phyloP scores from a whole-genome alignment of 2,113 vertebrate species.

The Cochlearius cochlearius region DNA sequence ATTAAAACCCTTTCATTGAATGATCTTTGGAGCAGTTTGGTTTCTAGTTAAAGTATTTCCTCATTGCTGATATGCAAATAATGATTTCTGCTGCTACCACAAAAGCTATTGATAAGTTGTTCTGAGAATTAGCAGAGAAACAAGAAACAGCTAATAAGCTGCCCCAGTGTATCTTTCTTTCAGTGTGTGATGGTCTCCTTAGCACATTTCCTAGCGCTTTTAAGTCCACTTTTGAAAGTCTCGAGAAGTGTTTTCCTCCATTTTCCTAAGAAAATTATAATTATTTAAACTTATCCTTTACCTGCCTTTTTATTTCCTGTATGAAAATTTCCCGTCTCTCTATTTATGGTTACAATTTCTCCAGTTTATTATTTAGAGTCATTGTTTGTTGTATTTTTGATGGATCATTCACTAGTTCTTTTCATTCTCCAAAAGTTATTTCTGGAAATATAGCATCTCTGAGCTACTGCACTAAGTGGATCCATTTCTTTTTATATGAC shows the following conservation, averaged over 20 bases:
- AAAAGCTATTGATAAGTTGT: background rate
- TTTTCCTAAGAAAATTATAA: background rate
- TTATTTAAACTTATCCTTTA: background rate
- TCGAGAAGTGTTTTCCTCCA: background rate
- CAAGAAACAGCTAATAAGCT: background rate
- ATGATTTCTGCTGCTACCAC: background rate
- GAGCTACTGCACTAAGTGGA: background rate
- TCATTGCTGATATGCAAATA: background rate
- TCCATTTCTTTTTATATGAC: background rate
- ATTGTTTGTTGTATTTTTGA: background rate
- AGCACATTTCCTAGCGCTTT: background rate
- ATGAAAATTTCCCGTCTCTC: background rate
- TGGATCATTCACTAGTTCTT: background rate
- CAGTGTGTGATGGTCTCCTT: background rate
- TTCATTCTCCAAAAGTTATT: background rate
- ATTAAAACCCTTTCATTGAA: background rate
- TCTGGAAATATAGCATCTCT: background rate
- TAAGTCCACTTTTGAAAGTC: background rate
- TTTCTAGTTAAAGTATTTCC: background rate
- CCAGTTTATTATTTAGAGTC: background rate
- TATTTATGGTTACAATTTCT: background rate
- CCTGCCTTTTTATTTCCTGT: background rate
- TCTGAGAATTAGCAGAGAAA: background rate
- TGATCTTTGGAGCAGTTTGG: background rate
- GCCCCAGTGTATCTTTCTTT: background rate